Evolutionary conservation across 2,113 vertebrate species (phyloP).

Genomic region (Octodon degus): DNA sequence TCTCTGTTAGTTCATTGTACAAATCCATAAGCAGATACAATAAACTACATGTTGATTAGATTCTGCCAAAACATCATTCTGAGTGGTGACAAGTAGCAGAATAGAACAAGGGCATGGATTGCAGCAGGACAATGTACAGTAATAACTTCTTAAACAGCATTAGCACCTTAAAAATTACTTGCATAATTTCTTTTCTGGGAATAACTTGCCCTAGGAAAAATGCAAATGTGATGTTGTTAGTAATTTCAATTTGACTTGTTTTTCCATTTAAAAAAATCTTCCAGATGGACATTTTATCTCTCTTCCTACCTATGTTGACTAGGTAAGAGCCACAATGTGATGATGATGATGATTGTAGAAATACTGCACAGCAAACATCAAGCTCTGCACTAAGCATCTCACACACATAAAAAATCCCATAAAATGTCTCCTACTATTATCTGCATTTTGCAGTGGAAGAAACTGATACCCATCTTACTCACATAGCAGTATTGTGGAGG

Average conservation of each 20-base stretch:
- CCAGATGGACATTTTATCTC: background rate
- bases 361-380: background rate
- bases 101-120: background rate
- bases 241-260: slow-evolving; percentile 37
- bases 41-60: background rate
- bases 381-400: background rate
- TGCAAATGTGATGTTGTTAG: background rate
- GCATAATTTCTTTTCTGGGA: background rate
- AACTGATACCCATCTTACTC: background rate
- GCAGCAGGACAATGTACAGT: background rate
- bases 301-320: background rate
- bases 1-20: background rate
- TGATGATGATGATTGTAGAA: background rate
- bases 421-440: background rate
- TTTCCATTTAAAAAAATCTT: background rate
- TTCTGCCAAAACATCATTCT: background rate
- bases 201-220: slow-evolving; percentile 35
- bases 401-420: background rate
- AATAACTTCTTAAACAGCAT: background rate
- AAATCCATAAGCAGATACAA: background rate
- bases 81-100: background rate
- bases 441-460: background rate
- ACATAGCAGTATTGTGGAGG: background rate
- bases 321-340: background rate
- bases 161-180: background rate